Percentiles rank a stretch among this genome's conserved stretches.
Conservation (phyloP, 92 coral and sea anemone genomes). For the Porites rus region DNA sequence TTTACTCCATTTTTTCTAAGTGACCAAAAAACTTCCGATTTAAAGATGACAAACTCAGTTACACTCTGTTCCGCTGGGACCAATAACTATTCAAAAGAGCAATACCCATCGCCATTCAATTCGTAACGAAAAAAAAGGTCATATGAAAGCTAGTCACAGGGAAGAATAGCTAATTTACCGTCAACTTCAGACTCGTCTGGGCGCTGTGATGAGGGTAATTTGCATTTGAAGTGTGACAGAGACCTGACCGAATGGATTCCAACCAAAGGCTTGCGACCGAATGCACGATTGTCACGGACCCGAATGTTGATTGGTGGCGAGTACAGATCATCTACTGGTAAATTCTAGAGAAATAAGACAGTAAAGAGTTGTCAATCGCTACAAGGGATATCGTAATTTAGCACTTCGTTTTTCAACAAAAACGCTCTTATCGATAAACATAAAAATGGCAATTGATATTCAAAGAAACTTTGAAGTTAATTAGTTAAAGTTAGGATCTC, state of each 20-base stretch:
- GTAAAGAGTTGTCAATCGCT: neutral
- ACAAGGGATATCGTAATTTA: neutral
- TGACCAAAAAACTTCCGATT: no score
- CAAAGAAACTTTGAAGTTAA: no score
- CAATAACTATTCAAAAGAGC: no score
- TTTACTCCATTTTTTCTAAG: no score
- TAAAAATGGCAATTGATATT: no score
- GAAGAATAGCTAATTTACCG: constrained; percentile 33
- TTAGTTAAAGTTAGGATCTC: no score
- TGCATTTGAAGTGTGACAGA: constrained; percentile 75
- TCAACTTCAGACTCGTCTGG: constrained; percentile 53
- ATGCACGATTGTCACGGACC: constrained; percentile 93
- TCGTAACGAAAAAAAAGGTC: neutral
- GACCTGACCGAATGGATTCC: constrained; percentile 91
- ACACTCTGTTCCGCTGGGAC: no score
- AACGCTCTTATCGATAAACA: no score
- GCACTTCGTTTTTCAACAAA: no score
- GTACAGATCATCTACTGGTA: constrained; percentile 96
- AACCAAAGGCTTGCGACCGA: constrained; percentile 97
- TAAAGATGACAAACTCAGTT: no score
- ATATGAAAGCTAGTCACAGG: no score
- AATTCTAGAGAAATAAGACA: constrained; percentile 61
- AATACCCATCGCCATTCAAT: no score
- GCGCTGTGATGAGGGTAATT: constrained; percentile 64
- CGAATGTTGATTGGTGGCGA: constrained; percentile 97